These are phyloP conservation scores for Dicranocentrus wangi DNA, from an alignment of 2,888 invertebrate genomes.

Conservation along the genomic window DNA sequence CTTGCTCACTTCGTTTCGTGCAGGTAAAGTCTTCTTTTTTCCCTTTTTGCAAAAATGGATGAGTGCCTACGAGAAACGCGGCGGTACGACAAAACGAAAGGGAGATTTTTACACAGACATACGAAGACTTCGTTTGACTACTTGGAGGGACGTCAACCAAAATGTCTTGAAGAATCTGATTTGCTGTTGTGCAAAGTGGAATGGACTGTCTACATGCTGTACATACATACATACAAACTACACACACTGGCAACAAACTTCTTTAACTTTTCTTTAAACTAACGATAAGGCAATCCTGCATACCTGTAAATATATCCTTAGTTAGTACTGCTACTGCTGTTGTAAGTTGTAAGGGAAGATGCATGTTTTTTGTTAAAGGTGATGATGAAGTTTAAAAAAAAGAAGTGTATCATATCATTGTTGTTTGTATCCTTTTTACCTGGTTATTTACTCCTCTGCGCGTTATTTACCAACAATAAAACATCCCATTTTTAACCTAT, in stretches of 20 bases:
- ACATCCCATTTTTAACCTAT: background rate
- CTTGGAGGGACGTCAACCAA: no score
- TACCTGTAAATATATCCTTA: no score
- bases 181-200: conserved; percentile 22
- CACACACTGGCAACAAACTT: no score
- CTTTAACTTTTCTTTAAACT: no score
- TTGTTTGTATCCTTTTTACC: background rate
- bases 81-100: background rate
- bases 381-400: conserved; percentile 3
- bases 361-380: background rate
- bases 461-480: background rate
- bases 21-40: no score
- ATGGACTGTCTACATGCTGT: conserved; percentile 47
- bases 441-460: background rate
- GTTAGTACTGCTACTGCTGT: no score
- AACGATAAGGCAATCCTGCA: no score
- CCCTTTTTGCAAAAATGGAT: background rate
- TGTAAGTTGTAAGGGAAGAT: background rate
- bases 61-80: background rate
- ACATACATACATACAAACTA: no score
- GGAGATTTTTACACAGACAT: background rate
- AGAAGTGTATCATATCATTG: background rate
- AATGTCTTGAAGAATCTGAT: no score
- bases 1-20: no score
- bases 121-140: background rate